phyloP scores from a whole-genome alignment of 2,888 invertebrate genomes.

The Nasonovia ribisnigri region DNA sequence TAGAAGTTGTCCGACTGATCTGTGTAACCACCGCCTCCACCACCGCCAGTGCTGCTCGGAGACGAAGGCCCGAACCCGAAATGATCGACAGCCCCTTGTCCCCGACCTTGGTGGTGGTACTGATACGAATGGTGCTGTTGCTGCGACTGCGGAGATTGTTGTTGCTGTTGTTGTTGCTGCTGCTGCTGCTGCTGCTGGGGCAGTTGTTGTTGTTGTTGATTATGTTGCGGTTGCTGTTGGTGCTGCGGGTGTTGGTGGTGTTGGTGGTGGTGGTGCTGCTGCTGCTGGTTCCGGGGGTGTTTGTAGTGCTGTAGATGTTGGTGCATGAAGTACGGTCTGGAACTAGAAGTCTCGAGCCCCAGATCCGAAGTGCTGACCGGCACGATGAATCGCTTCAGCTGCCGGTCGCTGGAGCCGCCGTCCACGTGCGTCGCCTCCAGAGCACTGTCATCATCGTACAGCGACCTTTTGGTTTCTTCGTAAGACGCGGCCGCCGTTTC shows the following conservation, averaged over 20 bases:
- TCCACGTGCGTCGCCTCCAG: neutral
- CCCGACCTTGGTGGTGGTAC: neutral
- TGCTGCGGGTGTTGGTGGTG: neutral
- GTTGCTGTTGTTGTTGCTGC: slow-evolving; percentile 10
- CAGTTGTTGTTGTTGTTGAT: slow-evolving; percentile 29
- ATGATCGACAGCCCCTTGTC: neutral
- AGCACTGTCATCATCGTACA: slow-evolving; percentile 18
- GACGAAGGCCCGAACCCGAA: slow-evolving; percentile 36
- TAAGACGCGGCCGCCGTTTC: slow-evolving; percentile 22
- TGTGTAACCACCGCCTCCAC: slow-evolving; percentile 50
- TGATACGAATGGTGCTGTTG: neutral
- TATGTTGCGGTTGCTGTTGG: slow-evolving; percentile 8
- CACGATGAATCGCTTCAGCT: slow-evolving; percentile 35
- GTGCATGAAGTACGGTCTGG: slow-evolving; percentile 11
- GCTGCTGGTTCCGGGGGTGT: neutral
- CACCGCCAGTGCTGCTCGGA: slow-evolving; percentile 38
- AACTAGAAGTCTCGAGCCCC: slow-evolving; percentile 4
- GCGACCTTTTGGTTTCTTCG: slow-evolving; percentile 8
- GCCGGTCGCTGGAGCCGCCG: neutral
- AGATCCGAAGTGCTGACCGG: neutral
- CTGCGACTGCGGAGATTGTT: neutral
- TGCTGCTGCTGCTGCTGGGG: slow-evolving; percentile 12
- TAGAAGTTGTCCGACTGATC: neutral
- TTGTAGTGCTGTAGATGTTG: neutral
- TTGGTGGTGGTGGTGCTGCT: neutral